Conservation (phyloP, 2,888 invertebrate genomes). For the Synanthedon myopaeformis region DNA sequence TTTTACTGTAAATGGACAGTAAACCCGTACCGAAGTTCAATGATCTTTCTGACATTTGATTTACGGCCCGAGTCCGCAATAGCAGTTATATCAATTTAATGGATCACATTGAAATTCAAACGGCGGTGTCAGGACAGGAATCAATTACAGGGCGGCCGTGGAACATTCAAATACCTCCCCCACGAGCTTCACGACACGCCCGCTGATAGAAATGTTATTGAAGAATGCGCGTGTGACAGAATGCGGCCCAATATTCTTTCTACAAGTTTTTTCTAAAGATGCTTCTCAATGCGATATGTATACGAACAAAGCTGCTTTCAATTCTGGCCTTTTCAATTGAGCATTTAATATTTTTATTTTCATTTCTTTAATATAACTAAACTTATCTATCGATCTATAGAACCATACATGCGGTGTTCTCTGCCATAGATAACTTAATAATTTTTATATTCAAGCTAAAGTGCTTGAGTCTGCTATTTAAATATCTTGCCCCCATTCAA, state of each 20-base stretch:
- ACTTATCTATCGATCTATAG: no score
- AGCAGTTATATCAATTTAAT: conserved; percentile 64
- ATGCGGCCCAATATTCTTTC: conserved; percentile 49
- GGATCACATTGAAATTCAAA: conserved; percentile 63
- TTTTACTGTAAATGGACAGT: no score
- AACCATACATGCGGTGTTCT: no score
- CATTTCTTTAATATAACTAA: no score
- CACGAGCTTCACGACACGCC: conserved; percentile 19
- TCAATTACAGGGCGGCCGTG: conserved; percentile 44
- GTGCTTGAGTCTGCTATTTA: no score
- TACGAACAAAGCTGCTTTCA: no score
- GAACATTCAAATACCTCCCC: conserved; percentile 55
- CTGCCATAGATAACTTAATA: no score
- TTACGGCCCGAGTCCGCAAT: conserved; percentile 14
- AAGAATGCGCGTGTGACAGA: conserved; percentile 66
- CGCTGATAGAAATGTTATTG: conserved; percentile 55
- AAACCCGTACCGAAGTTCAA: background rate
- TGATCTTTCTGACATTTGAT: background rate
- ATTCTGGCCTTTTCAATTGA: no score
- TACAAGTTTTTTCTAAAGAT: conserved; percentile 8
- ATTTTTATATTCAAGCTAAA: no score
- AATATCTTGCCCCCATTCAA: no score
- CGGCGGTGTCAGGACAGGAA: conserved; percentile 51
- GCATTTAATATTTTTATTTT: no score
- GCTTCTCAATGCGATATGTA: no score